These are phyloP conservation scores for Ictalurus furcatus DNA, from an alignment of 2,113 vertebrate genomes.

Conservation along the genomic window DNA sequence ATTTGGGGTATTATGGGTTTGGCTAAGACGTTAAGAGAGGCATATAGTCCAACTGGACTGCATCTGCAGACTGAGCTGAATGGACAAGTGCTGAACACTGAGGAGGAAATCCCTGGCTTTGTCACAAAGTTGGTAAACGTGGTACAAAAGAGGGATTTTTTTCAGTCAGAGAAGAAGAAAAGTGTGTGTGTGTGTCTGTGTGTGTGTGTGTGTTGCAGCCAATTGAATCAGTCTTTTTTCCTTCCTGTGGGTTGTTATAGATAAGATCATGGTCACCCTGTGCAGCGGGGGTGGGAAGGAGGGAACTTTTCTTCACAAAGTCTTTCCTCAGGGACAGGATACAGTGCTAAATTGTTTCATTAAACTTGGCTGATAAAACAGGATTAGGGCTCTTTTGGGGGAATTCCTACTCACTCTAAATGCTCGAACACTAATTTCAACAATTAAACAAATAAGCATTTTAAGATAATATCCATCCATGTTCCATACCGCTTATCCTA, in stretches of 20 bases:
- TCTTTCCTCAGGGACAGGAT: conserved; percentile 50
- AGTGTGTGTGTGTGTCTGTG: conserved; percentile 16
- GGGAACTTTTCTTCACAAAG: conserved; percentile 40
- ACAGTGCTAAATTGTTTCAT: conserved; percentile 49
- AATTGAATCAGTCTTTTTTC: conserved; percentile 44
- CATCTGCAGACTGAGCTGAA: conserved; percentile 43
- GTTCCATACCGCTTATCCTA: no score
- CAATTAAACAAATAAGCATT: background rate
- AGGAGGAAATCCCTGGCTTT: conserved; percentile 33
- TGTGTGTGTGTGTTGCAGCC: conserved; percentile 5
- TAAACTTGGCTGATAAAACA: conserved; percentile 49
- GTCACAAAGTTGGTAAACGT: conserved; percentile 34
- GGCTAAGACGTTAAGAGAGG: conserved; percentile 26
- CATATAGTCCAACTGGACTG: conserved; percentile 27
- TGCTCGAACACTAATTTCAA: conserved; percentile 15
- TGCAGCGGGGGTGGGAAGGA: conserved; percentile 43
- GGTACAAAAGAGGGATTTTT: conserved; percentile 21
- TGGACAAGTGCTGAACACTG: conserved; percentile 28
- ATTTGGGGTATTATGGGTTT: conserved; percentile 20
- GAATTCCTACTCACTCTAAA: conserved; percentile 24
- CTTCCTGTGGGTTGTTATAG: conserved; percentile 57
- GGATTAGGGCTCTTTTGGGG: conserved; percentile 36
- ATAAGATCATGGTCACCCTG: conserved; percentile 53
- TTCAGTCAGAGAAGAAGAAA: conserved; percentile 20
- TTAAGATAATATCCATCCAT: no score